These are phyloP conservation scores for Phoebastria nigripes DNA, from an alignment of 2,797 vertebrate genomes.

Conservation along the genomic window DNA sequence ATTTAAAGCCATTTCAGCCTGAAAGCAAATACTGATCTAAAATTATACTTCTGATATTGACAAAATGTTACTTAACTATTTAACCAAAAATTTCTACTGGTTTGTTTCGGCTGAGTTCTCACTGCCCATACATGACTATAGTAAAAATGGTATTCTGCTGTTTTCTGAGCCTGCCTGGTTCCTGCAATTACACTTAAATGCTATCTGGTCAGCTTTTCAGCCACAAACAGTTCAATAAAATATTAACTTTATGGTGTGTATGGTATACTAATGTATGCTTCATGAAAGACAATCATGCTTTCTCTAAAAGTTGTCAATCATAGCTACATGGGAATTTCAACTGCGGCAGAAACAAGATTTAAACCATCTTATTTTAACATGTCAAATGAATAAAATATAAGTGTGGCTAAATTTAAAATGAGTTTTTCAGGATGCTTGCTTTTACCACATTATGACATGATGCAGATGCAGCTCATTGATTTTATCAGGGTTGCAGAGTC, in stretches of 20 bases:
- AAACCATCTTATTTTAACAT: not conserved
- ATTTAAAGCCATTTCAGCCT: not conserved
- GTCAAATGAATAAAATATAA: constrained; percentile 12
- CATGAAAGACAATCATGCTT: not conserved
- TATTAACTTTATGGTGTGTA: not conserved
- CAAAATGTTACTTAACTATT: not conserved
- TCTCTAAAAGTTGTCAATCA: not conserved
- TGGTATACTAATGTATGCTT: not conserved
- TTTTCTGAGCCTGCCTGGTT: not conserved
- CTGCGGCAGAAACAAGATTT: not conserved
- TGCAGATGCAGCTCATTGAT: constrained; percentile 3
- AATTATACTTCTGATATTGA: not conserved
- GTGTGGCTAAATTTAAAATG: not conserved
- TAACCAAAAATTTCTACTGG: not conserved
- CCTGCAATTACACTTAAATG: not conserved
- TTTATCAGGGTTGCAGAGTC: not conserved
- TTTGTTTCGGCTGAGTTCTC: not conserved
- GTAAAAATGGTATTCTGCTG: not conserved
- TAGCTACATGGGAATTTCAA: not conserved
- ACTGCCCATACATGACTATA: not conserved
- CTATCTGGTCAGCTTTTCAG: not conserved
- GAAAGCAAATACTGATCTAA: not conserved
- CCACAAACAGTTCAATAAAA: constrained; percentile 12
- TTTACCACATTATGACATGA: constrained; percentile 12
- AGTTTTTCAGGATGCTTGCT: constrained; percentile 5